Evolutionary conservation across 2,113 vertebrate species (phyloP), one percentile per base, ranked within the genome.

Genomic region (Agelaius tricolor): DNA sequence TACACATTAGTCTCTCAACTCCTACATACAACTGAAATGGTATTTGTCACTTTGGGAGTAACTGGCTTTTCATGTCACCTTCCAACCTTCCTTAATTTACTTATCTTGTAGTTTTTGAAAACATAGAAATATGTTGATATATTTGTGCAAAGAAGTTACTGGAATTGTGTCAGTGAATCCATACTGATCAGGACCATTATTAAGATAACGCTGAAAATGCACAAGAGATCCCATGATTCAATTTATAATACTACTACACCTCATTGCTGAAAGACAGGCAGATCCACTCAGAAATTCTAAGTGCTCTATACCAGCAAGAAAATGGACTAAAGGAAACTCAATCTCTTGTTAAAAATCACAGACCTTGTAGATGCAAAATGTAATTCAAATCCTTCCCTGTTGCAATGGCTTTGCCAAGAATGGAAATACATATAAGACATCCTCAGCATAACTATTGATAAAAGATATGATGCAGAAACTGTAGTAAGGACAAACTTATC

Each of bases 111-210:
- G 41, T 13, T 84, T 75, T 52, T 61, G 22, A 84, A 62, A 87
- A 69, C 9, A 43, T 4, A 68, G 3, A 30, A 73, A 6, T 69
- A 55, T 43, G 11, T 28, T 43, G 4, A 67, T 14, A 46, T 46
- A 71, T 24, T 41, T 61, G 11, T 30, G 30, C 35, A 74, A 69
- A 86, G 43, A 54, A 62, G 21, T 10, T 58, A 67, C 4, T 61
- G 35, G 16, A 52, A 58, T 44, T 58, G 13, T 55, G 89, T 74
- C 43, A 67, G 54, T 31, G 31, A 65, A 61, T 37, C 49, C 0
- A 0, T 30, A 73, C 39, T 15, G 7, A 79, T 30, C 1, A 2
- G n/a, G 10, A 71, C 13, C 10, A 39, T 6, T 52, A 10, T 39
- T 54, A 75, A 75, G 52, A 91, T 20, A 66, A 63, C 9, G 44